A percentile compares a stretch with the other conserved stretches of the same genome.
Evolutionary conservation across 2,888 invertebrate genomes (phyloP).

Genomic region (Vanessa cardui): DNA sequence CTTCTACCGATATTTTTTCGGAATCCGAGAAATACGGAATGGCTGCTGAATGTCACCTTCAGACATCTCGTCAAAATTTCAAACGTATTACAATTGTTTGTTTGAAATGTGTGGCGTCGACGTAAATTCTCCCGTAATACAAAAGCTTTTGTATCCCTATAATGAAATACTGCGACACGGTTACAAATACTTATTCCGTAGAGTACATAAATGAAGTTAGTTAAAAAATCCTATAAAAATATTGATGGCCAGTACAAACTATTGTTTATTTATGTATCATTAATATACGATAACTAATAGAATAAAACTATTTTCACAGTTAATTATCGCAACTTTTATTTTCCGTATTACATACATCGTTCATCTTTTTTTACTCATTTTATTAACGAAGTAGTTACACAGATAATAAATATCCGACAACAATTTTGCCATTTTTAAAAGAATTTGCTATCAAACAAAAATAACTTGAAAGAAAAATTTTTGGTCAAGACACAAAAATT

Average conservation of each 20-base stretch:
- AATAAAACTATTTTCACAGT: slow-evolving; percentile 21
- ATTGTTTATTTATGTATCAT: neutral
- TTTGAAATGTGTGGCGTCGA: too few relatives aligned
- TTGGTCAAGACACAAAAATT: too few relatives aligned
- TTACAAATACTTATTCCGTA: neutral
- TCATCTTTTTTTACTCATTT: too few relatives aligned
- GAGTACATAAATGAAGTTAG: neutral
- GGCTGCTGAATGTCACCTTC: too few relatives aligned
- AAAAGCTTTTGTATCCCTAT: too few relatives aligned
- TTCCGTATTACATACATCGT: slow-evolving; percentile 4
- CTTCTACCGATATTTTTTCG: too few relatives aligned
- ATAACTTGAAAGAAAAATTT: neutral
- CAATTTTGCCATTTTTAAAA: neutral
- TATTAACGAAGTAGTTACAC: neutral
- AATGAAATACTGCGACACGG: neutral
- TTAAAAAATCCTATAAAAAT: slow-evolving; percentile 16
- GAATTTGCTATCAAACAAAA: neutral
- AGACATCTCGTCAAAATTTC: too few relatives aligned
- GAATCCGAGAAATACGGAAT: too few relatives aligned
- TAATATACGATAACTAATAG: slow-evolving; percentile 1
- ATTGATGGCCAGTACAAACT: neutral
- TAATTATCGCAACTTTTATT: slow-evolving; percentile 24
- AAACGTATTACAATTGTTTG: too few relatives aligned
- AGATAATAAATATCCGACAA: neutral
- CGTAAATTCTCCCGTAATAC: too few relatives aligned